Evolutionary conservation across 2,797 vertebrate species (phyloP).

Genomic region (Myotis findleyi): DNA sequence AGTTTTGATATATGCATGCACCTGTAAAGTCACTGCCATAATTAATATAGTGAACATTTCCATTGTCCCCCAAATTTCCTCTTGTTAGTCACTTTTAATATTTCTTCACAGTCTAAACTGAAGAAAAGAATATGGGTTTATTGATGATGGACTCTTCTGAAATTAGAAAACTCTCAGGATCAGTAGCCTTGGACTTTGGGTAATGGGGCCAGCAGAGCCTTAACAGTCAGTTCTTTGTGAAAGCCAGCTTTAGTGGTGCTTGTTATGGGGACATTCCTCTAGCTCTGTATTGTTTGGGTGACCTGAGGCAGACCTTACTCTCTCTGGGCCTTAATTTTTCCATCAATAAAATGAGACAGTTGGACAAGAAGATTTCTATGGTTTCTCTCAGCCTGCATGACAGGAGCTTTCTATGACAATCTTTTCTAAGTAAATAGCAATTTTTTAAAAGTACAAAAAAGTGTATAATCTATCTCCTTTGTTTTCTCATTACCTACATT

Average conservation of each 20-base stretch:
- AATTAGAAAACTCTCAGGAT: conserved; percentile 33
- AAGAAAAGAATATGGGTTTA: not conserved
- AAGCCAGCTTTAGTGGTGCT: not conserved
- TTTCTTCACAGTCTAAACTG: not conserved
- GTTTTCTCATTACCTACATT: conserved; percentile 5
- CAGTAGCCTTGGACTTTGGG: not conserved
- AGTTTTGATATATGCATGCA: not conserved
- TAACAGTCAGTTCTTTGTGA: not conserved
- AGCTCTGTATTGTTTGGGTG: not conserved
- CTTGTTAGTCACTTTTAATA: not conserved
- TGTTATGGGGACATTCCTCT: not conserved
- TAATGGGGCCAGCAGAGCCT: not conserved
- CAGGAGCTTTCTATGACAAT: not conserved
- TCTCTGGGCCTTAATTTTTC: conserved; percentile 23
- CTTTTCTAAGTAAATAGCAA: conserved; percentile 25
- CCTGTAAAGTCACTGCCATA: not conserved
- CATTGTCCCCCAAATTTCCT: not conserved
- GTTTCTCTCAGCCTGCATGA: not conserved
- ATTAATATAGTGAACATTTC: not conserved
- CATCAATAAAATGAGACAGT: conserved; percentile 13
- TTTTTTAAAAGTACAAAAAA: not conserved
- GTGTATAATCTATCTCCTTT: conserved; percentile 9
- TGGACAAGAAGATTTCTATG: conserved; percentile 7
- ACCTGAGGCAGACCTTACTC: not conserved
- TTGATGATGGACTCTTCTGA: not conserved